Evolutionary conservation across 2,888 invertebrate genomes (phyloP).

Genomic region (Coenonympha arcania): DNA sequence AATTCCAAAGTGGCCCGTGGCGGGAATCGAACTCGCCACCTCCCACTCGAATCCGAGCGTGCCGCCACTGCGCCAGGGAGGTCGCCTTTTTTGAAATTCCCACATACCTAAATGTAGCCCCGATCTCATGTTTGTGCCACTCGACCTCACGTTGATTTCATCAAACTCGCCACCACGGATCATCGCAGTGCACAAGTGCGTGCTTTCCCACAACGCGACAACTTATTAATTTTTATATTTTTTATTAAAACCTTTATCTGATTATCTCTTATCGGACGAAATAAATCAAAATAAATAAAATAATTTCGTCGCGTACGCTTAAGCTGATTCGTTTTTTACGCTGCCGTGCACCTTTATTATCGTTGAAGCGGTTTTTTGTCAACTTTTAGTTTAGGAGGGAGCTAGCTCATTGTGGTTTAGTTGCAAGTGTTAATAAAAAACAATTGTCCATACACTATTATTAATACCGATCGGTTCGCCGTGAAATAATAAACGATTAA

Average conservation of each 20-base stretch:
- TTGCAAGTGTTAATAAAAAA: background rate
- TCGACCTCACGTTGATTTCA: slow-evolving; percentile 24
- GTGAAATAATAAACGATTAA: no score
- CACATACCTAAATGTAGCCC: slow-evolving; percentile 12
- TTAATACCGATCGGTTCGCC: background rate
- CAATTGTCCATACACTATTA: background rate
- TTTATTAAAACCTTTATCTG: slow-evolving; percentile 70
- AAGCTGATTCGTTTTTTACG: slow-evolving; percentile 65
- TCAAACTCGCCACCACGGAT: no score
- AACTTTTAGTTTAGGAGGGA: slow-evolving; percentile 15
- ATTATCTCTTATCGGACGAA: slow-evolving; percentile 58
- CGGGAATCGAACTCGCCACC: no score
- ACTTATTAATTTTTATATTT: slow-evolving; percentile 40
- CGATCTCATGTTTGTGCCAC: slow-evolving; percentile 19
- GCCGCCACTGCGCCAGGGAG: no score
- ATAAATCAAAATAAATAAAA: slow-evolving; percentile 35
- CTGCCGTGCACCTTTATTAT: slow-evolving; percentile 40
- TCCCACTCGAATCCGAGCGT: no score
- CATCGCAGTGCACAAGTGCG: slow-evolving; percentile 61
- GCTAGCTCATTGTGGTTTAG: background rate
- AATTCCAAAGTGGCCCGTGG: no score
- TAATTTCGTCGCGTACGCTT: slow-evolving; percentile 43
- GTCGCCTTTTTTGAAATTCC: no score
- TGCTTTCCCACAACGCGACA: slow-evolving; percentile 45
- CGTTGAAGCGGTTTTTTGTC: slow-evolving; percentile 39